Evolutionary conservation across 2,888 invertebrate species (phyloP).

Genomic region (Ophion costatus): DNA sequence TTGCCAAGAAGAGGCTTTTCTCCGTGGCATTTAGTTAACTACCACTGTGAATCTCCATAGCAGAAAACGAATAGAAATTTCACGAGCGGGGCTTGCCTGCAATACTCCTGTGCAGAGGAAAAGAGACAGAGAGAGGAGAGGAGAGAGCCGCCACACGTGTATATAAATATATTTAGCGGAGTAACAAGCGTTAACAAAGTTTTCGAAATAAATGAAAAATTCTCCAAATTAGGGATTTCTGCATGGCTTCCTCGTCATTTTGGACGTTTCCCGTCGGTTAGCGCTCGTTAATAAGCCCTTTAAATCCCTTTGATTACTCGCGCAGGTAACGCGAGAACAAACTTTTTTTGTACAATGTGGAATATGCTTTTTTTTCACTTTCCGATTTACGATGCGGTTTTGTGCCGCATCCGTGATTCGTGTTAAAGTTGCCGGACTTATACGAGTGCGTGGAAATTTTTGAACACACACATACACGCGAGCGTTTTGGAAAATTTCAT

Average conservation of each 20-base stretch:
- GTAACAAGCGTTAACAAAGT: neutral
- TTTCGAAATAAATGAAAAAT: constrained; percentile 11
- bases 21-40: constrained; percentile 64
- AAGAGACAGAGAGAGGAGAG: constrained; percentile 19
- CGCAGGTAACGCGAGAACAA: neutral
- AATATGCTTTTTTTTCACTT: neutral
- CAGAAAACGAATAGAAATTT: constrained; percentile 55
- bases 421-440: too few species aligned
- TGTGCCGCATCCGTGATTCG: too few species aligned
- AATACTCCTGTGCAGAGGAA: constrained; percentile 29
- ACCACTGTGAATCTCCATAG: constrained; percentile 42
- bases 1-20: constrained; percentile 63
- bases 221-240: neutral
- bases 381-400: too few species aligned
- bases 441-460: too few species aligned
- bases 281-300: neutral
- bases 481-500: too few species aligned
- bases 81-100: neutral
- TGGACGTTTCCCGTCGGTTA: neutral
- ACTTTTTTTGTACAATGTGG: neutral
- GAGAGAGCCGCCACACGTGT: neutral
- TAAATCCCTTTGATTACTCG: neutral
- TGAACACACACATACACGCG: too few species aligned
- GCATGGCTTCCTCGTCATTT: neutral
- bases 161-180: too few species aligned